phyloP scores from a whole-genome alignment of 53 echinoderm and acorn worm species.

The Zoroaster sp. region DNA sequence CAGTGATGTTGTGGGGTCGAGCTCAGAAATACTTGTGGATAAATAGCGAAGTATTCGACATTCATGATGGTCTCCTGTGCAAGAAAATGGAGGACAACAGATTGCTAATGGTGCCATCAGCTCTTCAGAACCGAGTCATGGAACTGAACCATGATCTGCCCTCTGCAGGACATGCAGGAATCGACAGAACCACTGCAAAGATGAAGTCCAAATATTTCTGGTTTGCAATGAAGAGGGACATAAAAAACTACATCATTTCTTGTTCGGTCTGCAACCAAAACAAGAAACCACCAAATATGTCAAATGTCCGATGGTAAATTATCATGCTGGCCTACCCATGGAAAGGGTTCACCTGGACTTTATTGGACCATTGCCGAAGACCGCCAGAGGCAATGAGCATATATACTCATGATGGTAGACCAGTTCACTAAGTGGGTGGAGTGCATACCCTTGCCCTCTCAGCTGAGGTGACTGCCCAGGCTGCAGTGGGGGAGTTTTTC shows the following conservation, averaged over 20 bases:
- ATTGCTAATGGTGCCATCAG: background rate
- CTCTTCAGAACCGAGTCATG: background rate
- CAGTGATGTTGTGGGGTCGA: slow-evolving; percentile 36
- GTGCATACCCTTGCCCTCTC: slow-evolving; percentile 5
- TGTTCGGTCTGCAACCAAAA: slow-evolving; percentile 6
- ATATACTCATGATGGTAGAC: slow-evolving; percentile 53
- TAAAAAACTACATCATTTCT: background rate
- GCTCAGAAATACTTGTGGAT: slow-evolving; percentile 33
- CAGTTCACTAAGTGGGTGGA: slow-evolving; percentile 61
- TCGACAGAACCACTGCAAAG: background rate
- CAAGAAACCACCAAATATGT: slow-evolving; percentile 30
- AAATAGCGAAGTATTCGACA: background rate
- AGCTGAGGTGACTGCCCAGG: too few species aligned
- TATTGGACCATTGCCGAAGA: slow-evolving; percentile 45
- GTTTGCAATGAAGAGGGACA: slow-evolving; percentile 28
- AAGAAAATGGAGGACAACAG: background rate
- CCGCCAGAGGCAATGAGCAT: slow-evolving; percentile 33
- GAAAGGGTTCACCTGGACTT: slow-evolving; percentile 49
- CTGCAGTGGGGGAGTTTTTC: slow-evolving; percentile 20
- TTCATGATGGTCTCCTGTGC: slow-evolving; percentile 26
- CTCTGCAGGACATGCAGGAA: slow-evolving; percentile 46
- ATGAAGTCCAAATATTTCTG: slow-evolving; percentile 13
- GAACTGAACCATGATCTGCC: slow-evolving; percentile 37
- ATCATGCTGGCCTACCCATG: slow-evolving; percentile 46
- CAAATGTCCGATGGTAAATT: slow-evolving; percentile 14